Evolutionary conservation across 2,113 vertebrate genomes (phyloP), one percentile per base, ranked within the genome.

Genomic region (Brachyhypopomus occidentalis): DNA sequence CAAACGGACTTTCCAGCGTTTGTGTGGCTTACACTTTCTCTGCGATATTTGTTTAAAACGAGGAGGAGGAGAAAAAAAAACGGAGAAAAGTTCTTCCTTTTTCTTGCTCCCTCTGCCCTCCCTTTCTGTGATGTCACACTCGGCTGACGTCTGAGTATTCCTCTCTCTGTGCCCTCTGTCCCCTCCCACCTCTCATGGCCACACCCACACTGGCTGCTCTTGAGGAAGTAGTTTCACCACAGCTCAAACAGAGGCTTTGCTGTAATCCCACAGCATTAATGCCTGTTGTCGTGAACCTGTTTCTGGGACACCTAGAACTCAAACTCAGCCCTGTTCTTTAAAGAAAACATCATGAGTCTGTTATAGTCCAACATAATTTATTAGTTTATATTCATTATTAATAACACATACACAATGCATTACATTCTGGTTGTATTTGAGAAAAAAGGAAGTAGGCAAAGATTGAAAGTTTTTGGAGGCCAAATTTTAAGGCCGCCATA

Each of bases 31-130:
- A 22, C 55, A 34, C 52, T 36, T 56, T 67, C 12, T 75, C 22
- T 77, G n/a, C 36, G 16, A 72, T 36, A 45, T 87, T 88, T 89
- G 83, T 90, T 90, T 62, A 62, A 63, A 63, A 58, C 20, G 8
- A 64, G 60, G 70, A 62, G 72, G 34, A 75, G 64, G 52, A 64
- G 52, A 77, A 84, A 90, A 59, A 77, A 84, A 90, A 88, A 88
- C 79, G 75, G 85, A 74, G 88, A 80, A 88, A 76, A 64, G 77
- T 83, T 90, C 90, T 94, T 94, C 91, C 92, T 89, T 92, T 93
- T 89, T 90, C 88, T 89, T 78, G 88, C 86, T 75, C 84, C 77
- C 87, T 84, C 86, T 88, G 84, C 89, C 92, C 90, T 92, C 91
- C 90, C 89, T 90, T 89, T 87, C 87, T 87, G 78, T 76, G 55